Evolutionary conservation across 2,888 invertebrate species (phyloP), one percentile per base, ranked within the genome.

Genomic region (Euplexia lucipara): DNA sequence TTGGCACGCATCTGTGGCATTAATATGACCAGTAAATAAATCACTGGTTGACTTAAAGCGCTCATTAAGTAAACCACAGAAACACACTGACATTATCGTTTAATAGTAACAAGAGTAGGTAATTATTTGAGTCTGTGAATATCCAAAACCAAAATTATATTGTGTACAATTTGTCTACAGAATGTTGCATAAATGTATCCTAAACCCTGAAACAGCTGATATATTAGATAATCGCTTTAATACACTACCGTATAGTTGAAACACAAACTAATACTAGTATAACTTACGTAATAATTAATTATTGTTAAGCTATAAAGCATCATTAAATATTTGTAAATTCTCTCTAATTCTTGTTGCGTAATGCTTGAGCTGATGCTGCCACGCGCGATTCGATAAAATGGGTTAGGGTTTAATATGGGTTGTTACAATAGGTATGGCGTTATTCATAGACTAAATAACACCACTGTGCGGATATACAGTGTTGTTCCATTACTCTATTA

Each of bases 41-140:
- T 10, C 9, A 26, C 10, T 51, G n/a, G 32, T 37, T 22, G 39
- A 42, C 10, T 52, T 42, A 44, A 10, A 53, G 42, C 8, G 20
- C 30, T 44, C 26, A 39, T 51, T 53, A 51, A 16, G 10, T 35
- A 12, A n/a, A 22, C 30, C 32, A 53, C 22, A 53, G 16, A 39
- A 34, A 37, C 16, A 32, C 7, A 47, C n/a, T 26, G 20, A 42
- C 20, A 54, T 39, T 12, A 9, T 26, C 37, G 16, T n/a, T 45
- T 22, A 12, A 57, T 39, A 39, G 30, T 12, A 42, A 39, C 42
- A n/a, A n/a, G n/a, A n/a, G 49, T 20, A 54, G 37, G 8, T 51
- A 20, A 62, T 56, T 59, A 60, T 41, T 63, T 37, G 14, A 63
- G 47, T 42, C 45, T 54, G 14, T 44, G 3, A 47, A 35, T 47